Conservation (phyloP, 2,113 vertebrate genomes). For the Carollia perspicillata region DNA sequence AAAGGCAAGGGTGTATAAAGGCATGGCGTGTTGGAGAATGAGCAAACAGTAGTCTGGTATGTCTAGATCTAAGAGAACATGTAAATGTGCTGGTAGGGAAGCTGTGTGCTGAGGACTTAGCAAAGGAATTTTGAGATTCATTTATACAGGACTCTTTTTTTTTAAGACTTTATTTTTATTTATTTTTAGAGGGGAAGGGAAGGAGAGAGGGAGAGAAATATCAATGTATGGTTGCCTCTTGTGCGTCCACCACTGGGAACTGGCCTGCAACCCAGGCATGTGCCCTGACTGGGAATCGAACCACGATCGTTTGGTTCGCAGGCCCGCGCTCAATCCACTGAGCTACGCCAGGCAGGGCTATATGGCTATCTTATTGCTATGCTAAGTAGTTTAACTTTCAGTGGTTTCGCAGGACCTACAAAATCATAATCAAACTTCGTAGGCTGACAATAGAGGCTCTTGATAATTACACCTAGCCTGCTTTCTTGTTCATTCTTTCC, state of each 20-base stretch:
- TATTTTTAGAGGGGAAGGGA: too few species aligned
- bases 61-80: neutral
- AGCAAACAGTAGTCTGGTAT: neutral
- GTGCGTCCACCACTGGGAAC: too few species aligned
- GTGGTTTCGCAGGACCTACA: neutral
- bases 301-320: too few species aligned
- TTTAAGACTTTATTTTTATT: too few species aligned
- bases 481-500: neutral
- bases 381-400: neutral
- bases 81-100: neutral
- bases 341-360: too few species aligned
- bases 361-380: neutral
- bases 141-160: neutral
- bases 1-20: neutral
- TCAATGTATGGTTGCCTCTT: too few species aligned
- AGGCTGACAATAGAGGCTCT: neutral
- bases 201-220: too few species aligned
- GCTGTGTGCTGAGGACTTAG: neutral
- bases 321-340: too few species aligned
- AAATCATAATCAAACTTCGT: neutral
- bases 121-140: neutral
- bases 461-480: neutral
- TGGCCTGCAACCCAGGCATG: too few species aligned
- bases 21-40: neutral
- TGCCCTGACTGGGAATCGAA: too few species aligned